phyloP scores from a whole-genome alignment of 1,140 invertebrate species.

The Aphelenchoides fujianensis region DNA sequence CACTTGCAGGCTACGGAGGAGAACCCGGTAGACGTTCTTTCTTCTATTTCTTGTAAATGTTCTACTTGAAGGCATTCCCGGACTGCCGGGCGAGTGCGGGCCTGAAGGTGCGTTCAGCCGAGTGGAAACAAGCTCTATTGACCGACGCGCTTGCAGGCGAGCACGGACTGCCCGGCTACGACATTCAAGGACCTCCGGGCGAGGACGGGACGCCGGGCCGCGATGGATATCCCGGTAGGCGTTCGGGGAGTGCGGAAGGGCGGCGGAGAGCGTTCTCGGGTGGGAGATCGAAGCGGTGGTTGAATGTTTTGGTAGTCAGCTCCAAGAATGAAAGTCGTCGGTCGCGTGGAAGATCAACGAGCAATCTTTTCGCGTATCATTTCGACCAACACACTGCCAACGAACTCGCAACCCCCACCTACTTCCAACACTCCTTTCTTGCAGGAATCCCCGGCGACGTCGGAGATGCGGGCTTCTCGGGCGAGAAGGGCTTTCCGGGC shows the following conservation, averaged over 20 bases:
- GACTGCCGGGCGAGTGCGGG: constrained; percentile 8
- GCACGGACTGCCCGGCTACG: constrained; percentile 53
- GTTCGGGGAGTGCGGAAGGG: not conserved
- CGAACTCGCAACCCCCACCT: too few relatives aligned
- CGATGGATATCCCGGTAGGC: constrained; percentile 51
- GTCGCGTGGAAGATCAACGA: too few relatives aligned
- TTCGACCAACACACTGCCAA: too few relatives aligned
- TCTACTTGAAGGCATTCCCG: not conserved
- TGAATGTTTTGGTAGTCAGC: too few relatives aligned
- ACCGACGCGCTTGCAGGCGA: too few relatives aligned
- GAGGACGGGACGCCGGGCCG: constrained; percentile 33
- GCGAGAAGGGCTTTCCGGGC: constrained; percentile 59
- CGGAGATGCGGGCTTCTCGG: constrained; percentile 49
- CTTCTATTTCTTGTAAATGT: not conserved
- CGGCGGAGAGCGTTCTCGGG: too few relatives aligned
- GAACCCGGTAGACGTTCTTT: not conserved
- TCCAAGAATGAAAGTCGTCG: too few relatives aligned
- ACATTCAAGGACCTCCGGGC: constrained; percentile 60
- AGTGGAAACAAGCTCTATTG: too few relatives aligned
- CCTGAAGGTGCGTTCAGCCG: too few relatives aligned
- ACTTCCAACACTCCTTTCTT: not conserved
- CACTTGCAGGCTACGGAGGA: not conserved
- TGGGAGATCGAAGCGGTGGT: too few relatives aligned
- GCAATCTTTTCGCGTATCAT: too few relatives aligned
- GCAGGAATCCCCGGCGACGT: constrained; percentile 52